A percentile compares a stretch with the other conserved stretches of the same genome.
Conservation (phyloP, 2,113 vertebrate species). For the Neofelis nebulosa region DNA sequence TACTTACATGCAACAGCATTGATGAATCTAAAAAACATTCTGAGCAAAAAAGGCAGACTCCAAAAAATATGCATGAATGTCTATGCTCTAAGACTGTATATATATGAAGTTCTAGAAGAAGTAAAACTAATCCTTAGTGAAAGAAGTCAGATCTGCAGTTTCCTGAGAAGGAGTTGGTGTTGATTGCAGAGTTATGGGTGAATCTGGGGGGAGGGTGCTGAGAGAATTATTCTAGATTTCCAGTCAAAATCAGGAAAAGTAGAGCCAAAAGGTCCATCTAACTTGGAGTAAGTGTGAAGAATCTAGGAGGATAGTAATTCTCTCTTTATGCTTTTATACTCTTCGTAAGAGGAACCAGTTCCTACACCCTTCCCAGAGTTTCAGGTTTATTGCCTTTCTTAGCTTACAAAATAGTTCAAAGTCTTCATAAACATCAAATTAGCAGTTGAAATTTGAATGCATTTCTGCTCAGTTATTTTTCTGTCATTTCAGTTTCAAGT, state of each 20-base stretch:
- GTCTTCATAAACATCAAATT: conserved; percentile 10
- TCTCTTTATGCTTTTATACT: background rate
- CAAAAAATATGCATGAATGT: background rate
- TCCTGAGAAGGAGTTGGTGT: background rate
- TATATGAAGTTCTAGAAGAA: background rate
- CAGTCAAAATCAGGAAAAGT: background rate
- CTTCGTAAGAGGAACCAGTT: background rate
- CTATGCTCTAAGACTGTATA: background rate
- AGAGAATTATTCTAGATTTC: background rate
- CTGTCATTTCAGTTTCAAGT: background rate
- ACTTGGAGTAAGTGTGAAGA: background rate
- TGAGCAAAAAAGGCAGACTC: background rate
- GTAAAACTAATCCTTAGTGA: background rate
- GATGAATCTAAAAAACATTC: background rate
- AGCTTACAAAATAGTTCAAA: background rate
- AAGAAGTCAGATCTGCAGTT: background rate
- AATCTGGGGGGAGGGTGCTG: too few relatives aligned
- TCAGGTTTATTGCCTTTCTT: background rate
- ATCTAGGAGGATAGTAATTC: background rate
- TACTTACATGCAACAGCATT: background rate
- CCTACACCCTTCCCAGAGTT: background rate
- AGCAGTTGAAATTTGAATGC: background rate
- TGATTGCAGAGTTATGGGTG: background rate
- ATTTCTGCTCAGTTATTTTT: conserved; percentile 13
- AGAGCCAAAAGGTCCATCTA: background rate